Evolutionary conservation across 2,797 vertebrate genomes (phyloP).

Genomic region (Pogoniulus pusillus): DNA sequence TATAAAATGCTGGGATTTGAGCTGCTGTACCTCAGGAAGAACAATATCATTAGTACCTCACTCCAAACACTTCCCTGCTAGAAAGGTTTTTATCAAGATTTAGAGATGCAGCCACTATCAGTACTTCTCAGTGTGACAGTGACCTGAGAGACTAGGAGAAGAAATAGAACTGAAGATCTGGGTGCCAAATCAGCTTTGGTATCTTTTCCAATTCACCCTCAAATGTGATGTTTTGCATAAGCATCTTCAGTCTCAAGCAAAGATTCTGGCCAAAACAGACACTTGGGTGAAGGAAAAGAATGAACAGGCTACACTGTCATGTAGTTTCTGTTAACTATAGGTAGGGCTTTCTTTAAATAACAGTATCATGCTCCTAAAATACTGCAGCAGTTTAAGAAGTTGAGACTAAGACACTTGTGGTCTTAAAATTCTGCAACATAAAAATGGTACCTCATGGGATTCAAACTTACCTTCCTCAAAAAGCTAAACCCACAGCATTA

Average conservation of each 20-base stretch:
- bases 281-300: not conserved
- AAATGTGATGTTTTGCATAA: not conserved
- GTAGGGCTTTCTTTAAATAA: not conserved
- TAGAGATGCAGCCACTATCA: not conserved
- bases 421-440: not conserved
- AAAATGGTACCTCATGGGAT: not conserved
- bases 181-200: not conserved
- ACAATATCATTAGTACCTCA: conserved; percentile 14
- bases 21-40: conserved; percentile 82
- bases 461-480: not conserved
- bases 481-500: not conserved
- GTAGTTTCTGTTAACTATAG: not conserved
- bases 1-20: conserved; percentile 97
- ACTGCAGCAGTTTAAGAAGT: not conserved
- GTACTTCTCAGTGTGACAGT: not conserved
- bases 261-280: not conserved
- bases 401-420: not conserved
- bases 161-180: not conserved
- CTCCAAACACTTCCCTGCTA: not conserved
- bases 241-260: not conserved
- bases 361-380: not conserved
- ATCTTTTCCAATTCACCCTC: not conserved
- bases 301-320: not conserved
- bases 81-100: not conserved
- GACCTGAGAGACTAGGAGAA: not conserved